A percentile compares a stretch with the other conserved stretches of the same genome.
Conservation (phyloP, 2,113 vertebrate genomes). For the Sakesphorus luctuosus region DNA sequence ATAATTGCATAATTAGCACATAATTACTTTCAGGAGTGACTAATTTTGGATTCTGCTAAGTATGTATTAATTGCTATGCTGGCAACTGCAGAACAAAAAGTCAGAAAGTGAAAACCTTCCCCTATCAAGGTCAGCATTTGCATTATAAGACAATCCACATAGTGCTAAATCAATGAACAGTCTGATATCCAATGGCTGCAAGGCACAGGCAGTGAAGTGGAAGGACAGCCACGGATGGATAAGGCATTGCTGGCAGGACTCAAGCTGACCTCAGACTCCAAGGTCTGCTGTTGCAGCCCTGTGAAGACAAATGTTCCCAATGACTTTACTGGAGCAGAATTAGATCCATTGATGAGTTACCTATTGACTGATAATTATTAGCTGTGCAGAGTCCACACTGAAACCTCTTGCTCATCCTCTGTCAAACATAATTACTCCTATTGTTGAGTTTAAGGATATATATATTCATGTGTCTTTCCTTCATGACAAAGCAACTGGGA, state of each 20-base stretch:
- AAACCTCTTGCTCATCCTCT: neutral
- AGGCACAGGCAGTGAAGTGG: neutral
- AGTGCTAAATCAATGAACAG: neutral
- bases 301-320: neutral
- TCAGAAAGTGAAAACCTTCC: neutral
- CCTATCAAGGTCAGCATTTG: slow-evolving; percentile 45
- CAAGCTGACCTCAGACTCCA: neutral
- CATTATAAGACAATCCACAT: neutral
- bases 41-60: slow-evolving; percentile 61
- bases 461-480: neutral
- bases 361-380: neutral
- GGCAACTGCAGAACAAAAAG: neutral
- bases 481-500: neutral
- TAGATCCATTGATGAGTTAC: neutral
- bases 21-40: slow-evolving; percentile 64
- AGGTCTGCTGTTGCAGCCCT: neutral
- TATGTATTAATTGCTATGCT: slow-evolving; percentile 12
- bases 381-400: neutral
- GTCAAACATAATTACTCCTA: neutral
- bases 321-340: neutral
- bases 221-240: neutral
- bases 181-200: neutral
- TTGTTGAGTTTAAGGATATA: neutral
- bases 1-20: slow-evolving; percentile 72
- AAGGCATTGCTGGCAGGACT: neutral